Percentiles rank a stretch among this genome's conserved stretches.
These are phyloP conservation scores for Leguminivora glycinivorella DNA, from an alignment of 1,140 invertebrate species.

Conservation along the genomic window DNA sequence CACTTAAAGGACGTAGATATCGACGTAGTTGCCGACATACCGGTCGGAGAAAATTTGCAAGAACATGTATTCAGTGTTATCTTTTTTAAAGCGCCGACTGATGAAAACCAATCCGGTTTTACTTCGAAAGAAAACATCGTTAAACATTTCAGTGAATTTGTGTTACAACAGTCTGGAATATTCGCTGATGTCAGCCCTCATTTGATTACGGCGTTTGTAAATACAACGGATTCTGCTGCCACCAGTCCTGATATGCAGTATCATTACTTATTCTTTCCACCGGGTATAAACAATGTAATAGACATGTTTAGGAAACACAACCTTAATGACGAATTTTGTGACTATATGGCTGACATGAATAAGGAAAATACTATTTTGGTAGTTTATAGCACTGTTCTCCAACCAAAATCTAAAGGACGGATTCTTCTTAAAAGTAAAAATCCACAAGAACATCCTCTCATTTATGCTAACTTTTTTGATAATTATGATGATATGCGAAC, in stretches of 20 bases:
- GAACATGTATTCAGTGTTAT: conserved; percentile 76
- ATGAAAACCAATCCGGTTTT: background rate
- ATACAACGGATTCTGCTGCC: conserved; percentile 32
- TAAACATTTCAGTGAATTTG: conserved; percentile 23
- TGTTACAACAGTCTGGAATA: conserved; percentile 26
- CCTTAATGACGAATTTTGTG: conserved; percentile 26
- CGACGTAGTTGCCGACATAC: conserved; percentile 75
- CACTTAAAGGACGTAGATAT: conserved; percentile 82
- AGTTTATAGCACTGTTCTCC: conserved; percentile 70
- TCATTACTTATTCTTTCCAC: conserved; percentile 30
- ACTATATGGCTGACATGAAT: conserved; percentile 33
- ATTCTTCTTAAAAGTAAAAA: conserved; percentile 79
- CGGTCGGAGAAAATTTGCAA: conserved; percentile 81
- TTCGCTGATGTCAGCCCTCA: conserved; percentile 13
- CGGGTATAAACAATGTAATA: conserved; percentile 18
- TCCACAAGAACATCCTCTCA: conserved; percentile 81
- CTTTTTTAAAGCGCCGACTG: conserved; percentile 27
- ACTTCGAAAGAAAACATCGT: conserved; percentile 1
- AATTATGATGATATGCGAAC: conserved; percentile 78
- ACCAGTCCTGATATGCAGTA: conserved; percentile 38
- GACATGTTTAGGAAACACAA: conserved; percentile 26
- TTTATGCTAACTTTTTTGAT: conserved; percentile 84
- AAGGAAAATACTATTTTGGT: conserved; percentile 64
- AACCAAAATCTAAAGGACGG: conserved; percentile 81
- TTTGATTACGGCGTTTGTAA: conserved; percentile 33